Conservation (phyloP, 2,113 vertebrate genomes). For the Camelus bactrianus region DNA sequence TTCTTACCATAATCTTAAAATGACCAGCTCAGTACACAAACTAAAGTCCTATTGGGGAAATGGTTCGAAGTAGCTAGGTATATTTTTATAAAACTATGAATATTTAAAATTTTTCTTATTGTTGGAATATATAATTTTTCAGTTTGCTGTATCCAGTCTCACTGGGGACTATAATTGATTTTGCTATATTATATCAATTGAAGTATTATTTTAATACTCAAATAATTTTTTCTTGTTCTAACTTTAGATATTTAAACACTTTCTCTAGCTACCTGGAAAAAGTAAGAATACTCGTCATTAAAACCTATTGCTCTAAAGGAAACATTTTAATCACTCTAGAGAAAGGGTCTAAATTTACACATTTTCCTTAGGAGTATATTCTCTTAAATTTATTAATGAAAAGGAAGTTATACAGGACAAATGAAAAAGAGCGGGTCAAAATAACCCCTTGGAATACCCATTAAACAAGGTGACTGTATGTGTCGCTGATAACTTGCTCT, state of each 20-base stretch:
- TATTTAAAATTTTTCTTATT: neutral
- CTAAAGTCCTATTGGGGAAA: neutral
- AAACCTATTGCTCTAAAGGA: neutral
- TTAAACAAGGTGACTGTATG: neutral
- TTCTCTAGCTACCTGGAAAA: neutral
- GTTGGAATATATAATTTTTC: constrained; percentile 4
- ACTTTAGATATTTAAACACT: neutral
- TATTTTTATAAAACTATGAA: constrained; percentile 39
- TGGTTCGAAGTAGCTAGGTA: neutral
- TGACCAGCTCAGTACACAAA: neutral
- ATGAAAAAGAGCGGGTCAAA: constrained; percentile 25
- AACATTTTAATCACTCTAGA: neutral
- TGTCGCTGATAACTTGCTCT: neutral
- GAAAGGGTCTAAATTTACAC: neutral
- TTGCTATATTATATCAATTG: neutral
- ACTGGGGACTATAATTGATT: neutral
- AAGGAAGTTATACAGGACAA: neutral
- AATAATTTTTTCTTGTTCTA: neutral
- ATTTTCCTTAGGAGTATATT: neutral
- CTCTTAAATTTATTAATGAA: neutral
- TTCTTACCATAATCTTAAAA: neutral
- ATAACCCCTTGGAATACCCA: neutral
- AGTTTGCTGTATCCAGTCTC: neutral
- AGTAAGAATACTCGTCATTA: neutral
- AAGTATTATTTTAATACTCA: neutral